These are phyloP conservation scores for Eclectus roratus DNA, from an alignment of 2,113 vertebrate species.

Conservation along the genomic window DNA sequence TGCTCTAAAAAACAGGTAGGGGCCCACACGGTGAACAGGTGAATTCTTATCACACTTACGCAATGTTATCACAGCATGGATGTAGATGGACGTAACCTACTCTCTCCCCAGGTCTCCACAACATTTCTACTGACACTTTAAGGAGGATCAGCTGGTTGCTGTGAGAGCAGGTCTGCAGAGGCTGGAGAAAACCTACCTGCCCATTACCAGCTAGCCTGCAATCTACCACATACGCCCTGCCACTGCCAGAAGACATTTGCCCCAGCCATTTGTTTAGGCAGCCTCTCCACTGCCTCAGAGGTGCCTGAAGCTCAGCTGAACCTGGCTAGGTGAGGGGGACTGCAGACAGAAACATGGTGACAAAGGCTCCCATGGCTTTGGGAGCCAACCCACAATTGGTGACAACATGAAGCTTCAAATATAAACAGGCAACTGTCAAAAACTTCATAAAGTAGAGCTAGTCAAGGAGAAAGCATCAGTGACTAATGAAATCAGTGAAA, in stretches of 20 bases:
- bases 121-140: neutral
- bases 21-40: neutral
- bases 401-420: neutral
- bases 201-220: neutral
- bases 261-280: neutral
- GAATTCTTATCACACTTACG: neutral
- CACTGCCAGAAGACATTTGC: neutral
- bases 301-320: neutral
- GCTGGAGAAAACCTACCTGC: neutral
- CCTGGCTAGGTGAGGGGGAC: neutral
- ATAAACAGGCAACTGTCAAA: neutral
- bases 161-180: neutral
- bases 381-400: neutral
- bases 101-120: neutral
- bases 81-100: neutral
- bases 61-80: neutral
- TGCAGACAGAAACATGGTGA: neutral
- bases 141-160: neutral
- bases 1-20: neutral
- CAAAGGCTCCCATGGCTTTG: neutral
- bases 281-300: neutral
- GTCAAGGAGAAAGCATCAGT: neutral
- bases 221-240: neutral
- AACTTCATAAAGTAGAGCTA: neutral
- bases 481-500: neutral